Evolutionary conservation across 2,888 invertebrate species (phyloP).

Genomic region (Lymantria dispar): DNA sequence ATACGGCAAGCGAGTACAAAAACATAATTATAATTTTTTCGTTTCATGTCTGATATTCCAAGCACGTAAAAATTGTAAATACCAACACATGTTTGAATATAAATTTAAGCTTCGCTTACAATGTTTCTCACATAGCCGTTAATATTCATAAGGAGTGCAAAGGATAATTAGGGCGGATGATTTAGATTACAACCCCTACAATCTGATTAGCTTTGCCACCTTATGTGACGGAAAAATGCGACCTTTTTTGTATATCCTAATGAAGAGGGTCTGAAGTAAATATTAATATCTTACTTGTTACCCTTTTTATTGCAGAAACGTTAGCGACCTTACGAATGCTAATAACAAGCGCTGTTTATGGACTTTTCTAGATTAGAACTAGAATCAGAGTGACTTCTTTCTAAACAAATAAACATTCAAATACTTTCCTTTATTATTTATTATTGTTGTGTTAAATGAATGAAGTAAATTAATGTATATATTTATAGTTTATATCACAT

Average conservation of each 20-base stretch:
- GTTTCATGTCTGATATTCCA: neutral
- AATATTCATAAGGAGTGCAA: conserved; percentile 34
- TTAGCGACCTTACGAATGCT: too few species aligned
- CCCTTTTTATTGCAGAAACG: too few species aligned
- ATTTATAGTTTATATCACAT: too few species aligned
- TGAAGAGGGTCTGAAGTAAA: neutral
- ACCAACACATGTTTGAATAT: conserved; percentile 1
- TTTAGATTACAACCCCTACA: conserved; percentile 34
- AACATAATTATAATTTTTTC: too few species aligned
- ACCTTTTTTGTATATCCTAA: neutral
- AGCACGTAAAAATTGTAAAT: neutral
- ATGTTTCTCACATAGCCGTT: conserved; percentile 12
- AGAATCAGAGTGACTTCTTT: too few species aligned
- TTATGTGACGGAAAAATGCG: neutral
- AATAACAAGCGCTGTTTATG: too few species aligned
- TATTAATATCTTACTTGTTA: neutral
- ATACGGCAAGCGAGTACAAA: too few species aligned
- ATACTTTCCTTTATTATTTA: too few species aligned
- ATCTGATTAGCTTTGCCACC: conserved; percentile 29
- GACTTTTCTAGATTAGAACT: too few species aligned
- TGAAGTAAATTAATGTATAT: too few species aligned
- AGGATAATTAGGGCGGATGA: conserved; percentile 30
- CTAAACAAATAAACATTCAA: too few species aligned
- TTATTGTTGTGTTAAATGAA: too few species aligned
- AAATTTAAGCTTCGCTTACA: conserved; percentile 21